These are phyloP conservation scores for Neoarius graeffei DNA, from an alignment of 2,113 vertebrate genomes.

Conservation along the genomic window DNA sequence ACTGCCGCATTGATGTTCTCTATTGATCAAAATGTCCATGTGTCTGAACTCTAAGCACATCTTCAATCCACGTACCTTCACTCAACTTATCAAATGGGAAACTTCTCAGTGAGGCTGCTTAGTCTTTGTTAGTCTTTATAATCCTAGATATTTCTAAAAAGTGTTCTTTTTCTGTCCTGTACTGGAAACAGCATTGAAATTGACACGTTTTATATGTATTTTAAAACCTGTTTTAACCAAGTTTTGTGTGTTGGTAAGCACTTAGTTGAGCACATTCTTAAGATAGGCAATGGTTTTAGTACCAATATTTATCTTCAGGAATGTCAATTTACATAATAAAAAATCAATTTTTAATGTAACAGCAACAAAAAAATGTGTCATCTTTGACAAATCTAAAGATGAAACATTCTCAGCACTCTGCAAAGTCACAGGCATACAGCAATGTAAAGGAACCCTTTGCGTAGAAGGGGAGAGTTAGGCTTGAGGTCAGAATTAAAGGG, in stretches of 20 bases:
- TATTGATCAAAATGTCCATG: background rate
- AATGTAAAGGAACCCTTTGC: conserved; percentile 24
- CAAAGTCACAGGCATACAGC: conserved; percentile 3
- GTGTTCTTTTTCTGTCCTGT: background rate
- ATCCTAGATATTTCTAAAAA: background rate
- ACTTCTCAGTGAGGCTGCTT: background rate
- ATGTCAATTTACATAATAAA: background rate
- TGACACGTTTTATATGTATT: background rate
- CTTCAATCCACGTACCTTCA: background rate
- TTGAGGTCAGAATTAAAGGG: conserved; percentile 34
- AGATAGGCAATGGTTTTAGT: background rate
- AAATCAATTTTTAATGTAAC: background rate
- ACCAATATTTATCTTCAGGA: background rate
- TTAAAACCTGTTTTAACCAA: background rate
- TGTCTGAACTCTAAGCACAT: background rate
- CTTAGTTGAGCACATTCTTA: background rate
- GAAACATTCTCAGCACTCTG: background rate
- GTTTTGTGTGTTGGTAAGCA: background rate
- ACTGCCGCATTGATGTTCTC: background rate
- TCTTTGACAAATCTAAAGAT: background rate
- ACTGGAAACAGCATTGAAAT: background rate
- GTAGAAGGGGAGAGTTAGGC: background rate
- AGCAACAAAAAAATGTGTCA: background rate
- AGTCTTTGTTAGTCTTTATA: background rate
- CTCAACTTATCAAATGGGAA: background rate